Percentiles rank a stretch among this genome's conserved stretches.
phyloP scores from a whole-genome alignment of 1,140 invertebrate genomes.

The Caenorhabditis brenneri region DNA sequence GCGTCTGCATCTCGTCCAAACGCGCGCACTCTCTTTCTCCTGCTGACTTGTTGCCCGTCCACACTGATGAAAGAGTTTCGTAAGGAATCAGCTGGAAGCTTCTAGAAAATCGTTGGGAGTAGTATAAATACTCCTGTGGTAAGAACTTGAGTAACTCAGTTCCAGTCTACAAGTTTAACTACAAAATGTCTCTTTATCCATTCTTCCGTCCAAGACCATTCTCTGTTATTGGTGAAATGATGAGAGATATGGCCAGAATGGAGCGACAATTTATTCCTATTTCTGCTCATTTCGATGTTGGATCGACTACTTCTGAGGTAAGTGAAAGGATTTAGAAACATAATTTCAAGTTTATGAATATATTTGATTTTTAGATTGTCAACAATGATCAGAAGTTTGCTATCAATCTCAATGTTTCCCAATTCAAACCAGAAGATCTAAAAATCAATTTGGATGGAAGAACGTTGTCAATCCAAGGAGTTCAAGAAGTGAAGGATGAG shows the following conservation, averaged over 20 bases:
- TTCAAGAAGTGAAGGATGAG: neutral
- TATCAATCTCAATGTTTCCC: neutral
- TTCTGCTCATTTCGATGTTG: neutral
- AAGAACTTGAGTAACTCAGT: neutral
- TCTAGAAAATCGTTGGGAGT: neutral
- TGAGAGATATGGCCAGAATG: slow-evolving; percentile 21
- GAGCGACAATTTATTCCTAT: neutral
- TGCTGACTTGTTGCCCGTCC: neutral
- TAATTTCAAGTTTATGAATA: neutral
- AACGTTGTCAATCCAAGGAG: slow-evolving; percentile 14
- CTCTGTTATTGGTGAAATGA: slow-evolving; percentile 4
- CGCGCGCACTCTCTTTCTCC: neutral
- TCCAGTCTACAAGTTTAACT: neutral
- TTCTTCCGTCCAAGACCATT: slow-evolving; percentile 8
- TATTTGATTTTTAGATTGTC: neutral
- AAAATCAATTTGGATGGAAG: slow-evolving; percentile 15
- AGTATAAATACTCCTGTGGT: neutral
- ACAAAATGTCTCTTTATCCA: neutral
- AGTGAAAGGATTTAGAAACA: neutral
- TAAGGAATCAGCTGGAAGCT: slow-evolving; percentile 21
- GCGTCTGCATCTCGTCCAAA: neutral
- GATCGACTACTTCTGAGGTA: neutral
- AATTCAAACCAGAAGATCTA: neutral
- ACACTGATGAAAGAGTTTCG: neutral
- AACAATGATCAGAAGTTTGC: slow-evolving; percentile 10